Evolutionary conservation across 2,113 vertebrate genomes (phyloP).

Genomic region (Ctenodactylus gundi): DNA sequence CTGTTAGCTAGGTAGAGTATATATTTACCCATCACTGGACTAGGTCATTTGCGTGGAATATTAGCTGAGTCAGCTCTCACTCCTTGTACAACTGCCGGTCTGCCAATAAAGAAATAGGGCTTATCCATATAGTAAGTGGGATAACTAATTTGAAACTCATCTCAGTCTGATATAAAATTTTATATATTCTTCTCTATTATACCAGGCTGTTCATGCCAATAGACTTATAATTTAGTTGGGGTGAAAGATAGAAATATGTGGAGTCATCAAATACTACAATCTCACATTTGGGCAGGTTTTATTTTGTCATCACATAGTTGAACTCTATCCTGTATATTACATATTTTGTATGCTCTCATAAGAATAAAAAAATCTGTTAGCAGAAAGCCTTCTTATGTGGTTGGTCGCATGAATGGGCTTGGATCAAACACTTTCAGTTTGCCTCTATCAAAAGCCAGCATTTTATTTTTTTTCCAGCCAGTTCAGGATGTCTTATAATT

Average conservation of each 20-base stretch:
- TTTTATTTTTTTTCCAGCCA: not conserved
- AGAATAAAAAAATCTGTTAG: slow-evolving; percentile 10
- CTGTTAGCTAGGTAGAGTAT: not conserved
- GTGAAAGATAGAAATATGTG: not conserved
- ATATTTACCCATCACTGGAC: not conserved
- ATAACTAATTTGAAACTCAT: not conserved
- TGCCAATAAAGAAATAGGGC: slow-evolving; percentile 19
- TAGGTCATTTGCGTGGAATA: not conserved
- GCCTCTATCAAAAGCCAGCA: not conserved
- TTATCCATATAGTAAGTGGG: not conserved
- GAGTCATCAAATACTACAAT: not conserved
- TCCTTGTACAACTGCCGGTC: not conserved
- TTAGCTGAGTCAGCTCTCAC: not conserved
- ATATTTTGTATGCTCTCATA: slow-evolving; percentile 16
- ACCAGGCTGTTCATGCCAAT: not conserved
- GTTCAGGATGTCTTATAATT: not conserved
- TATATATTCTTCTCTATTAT: not conserved
- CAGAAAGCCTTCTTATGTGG: not conserved
- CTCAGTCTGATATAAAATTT: not conserved
- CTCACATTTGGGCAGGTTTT: not conserved
- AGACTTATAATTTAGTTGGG: not conserved
- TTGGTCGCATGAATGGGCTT: not conserved
- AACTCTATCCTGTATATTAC: not conserved
- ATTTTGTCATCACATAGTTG: not conserved
- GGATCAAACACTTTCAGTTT: slow-evolving; percentile 5